phyloP scores from a whole-genome alignment of 2,113 vertebrate genomes.

The Natator depressus region DNA sequence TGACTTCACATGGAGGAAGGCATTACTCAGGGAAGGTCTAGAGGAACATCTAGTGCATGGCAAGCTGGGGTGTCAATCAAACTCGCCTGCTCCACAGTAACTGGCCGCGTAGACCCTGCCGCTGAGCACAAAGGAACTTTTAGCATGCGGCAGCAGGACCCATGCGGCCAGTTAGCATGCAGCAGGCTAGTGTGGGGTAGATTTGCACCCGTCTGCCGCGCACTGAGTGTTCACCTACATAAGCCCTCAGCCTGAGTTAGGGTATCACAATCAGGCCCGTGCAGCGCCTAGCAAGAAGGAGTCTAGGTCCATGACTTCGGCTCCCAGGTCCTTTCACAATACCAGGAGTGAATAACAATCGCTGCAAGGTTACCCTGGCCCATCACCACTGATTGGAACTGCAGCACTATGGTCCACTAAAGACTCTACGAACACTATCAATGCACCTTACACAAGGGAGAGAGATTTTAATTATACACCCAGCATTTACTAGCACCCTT shows the following conservation, averaged over 20 bases:
- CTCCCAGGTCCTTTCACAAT: not conserved
- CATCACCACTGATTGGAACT: not conserved
- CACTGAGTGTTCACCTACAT: too few relatives aligned
- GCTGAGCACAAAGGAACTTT: too few relatives aligned
- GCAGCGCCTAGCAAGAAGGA: fast-evolving
- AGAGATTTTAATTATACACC: too few relatives aligned
- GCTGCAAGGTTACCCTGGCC: not conserved
- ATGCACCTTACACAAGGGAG: not conserved
- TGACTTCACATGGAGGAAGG: not conserved
- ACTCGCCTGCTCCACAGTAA: too few relatives aligned
- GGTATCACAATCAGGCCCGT: not conserved
- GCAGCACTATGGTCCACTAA: not conserved
- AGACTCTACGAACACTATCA: not conserved
- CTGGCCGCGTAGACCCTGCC: too few relatives aligned
- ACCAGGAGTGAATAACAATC: not conserved
- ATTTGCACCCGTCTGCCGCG: too few relatives aligned
- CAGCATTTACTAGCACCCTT: too few relatives aligned
- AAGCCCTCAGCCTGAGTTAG: too few relatives aligned
- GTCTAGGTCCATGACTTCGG: fast-evolving
- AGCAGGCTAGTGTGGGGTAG: too few relatives aligned
- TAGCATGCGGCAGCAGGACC: too few relatives aligned
- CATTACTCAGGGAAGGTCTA: not conserved
- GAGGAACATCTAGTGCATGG: not conserved
- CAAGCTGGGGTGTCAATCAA: too few relatives aligned
- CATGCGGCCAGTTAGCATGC: too few relatives aligned